A percentile compares a stretch with the other conserved stretches of the same genome.
Conservation (phyloP, 2,888 invertebrate species). For the Ametastegia equiseti region DNA sequence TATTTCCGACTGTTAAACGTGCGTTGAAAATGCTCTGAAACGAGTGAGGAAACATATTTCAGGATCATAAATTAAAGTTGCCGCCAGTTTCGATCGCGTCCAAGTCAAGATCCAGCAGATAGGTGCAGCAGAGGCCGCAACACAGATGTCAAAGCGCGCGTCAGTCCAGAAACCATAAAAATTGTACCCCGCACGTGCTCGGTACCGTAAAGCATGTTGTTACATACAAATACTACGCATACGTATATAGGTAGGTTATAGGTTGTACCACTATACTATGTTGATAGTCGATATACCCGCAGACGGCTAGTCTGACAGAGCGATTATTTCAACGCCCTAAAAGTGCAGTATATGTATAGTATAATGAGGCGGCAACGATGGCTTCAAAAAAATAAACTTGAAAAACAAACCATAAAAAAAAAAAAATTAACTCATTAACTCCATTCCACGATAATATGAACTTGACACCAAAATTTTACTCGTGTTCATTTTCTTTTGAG, state of each 20-base stretch:
- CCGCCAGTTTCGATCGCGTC: too few relatives aligned
- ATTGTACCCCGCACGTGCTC: constrained; percentile 44
- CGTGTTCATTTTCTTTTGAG: too few relatives aligned
- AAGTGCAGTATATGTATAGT: background rate
- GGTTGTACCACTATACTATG: too few relatives aligned
- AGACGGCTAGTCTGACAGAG: constrained; percentile 5
- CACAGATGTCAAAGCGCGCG: constrained; percentile 51
- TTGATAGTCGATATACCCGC: background rate
- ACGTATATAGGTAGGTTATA: too few relatives aligned
- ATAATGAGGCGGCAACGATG: background rate
- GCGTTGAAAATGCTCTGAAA: too few relatives aligned
- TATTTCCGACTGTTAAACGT: too few relatives aligned
- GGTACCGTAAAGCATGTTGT: background rate
- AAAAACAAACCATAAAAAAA: background rate
- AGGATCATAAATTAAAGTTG: too few relatives aligned
- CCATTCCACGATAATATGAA: background rate
- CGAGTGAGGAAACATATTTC: too few relatives aligned
- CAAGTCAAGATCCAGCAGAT: background rate
- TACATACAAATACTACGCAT: background rate
- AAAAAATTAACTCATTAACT: background rate
- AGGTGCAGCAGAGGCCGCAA: constrained; percentile 40
- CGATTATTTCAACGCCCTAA: constrained; percentile 1
- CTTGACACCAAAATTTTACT: too few relatives aligned
- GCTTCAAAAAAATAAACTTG: background rate
- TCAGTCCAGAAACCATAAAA: constrained; percentile 51